Conservation (phyloP, 2,888 invertebrate genomes). For the Cantharis nigra region DNA sequence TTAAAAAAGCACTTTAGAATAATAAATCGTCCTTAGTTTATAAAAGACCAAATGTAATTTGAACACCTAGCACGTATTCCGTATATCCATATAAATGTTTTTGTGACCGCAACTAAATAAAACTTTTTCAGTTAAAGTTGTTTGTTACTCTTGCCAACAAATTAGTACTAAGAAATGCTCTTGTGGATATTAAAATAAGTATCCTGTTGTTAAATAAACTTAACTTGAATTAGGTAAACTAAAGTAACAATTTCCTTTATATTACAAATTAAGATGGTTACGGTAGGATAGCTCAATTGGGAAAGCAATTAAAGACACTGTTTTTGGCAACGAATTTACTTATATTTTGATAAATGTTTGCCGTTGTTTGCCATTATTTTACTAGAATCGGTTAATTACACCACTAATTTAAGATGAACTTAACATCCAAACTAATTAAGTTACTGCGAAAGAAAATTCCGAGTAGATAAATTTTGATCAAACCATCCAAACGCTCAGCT, state of each 20-base stretch:
- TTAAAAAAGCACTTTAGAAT: background rate
- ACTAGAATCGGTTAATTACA: background rate
- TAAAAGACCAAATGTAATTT: background rate
- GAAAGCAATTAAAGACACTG: background rate
- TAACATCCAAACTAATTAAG: background rate
- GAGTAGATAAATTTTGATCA: background rate
- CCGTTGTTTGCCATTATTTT: background rate
- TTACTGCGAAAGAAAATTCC: background rate
- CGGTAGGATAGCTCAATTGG: background rate
- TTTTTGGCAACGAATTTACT: background rate
- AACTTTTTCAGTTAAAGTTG: background rate
- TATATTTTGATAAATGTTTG: background rate
- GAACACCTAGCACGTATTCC: background rate
- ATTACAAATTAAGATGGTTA: background rate
- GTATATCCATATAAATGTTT: background rate
- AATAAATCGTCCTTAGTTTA: background rate
- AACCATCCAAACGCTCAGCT: background rate
- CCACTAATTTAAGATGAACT: background rate
- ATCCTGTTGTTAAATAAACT: background rate
- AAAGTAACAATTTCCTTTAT: background rate
- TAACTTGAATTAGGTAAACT: background rate
- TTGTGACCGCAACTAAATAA: background rate
- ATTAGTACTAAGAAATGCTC: background rate
- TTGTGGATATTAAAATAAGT: background rate
- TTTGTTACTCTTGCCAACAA: background rate